Evolutionary conservation across 2,113 vertebrate genomes (phyloP), one percentile per base, ranked within the genome.

Genomic region (Calyptomena viridis): DNA sequence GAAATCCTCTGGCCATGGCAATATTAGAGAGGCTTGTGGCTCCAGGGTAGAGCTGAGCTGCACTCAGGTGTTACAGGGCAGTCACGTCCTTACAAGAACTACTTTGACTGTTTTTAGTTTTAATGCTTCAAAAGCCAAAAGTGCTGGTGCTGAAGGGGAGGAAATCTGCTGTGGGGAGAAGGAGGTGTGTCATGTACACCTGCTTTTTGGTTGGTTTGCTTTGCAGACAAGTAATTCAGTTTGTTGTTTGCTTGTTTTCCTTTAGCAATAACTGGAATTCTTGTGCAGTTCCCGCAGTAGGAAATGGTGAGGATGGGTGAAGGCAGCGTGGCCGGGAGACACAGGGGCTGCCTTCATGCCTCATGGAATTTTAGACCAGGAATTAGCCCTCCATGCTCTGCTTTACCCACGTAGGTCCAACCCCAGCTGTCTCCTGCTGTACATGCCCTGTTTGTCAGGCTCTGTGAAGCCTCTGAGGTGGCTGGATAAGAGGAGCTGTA

Each of bases 31-130:
- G 53, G 39, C 0, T 1, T 47, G 58, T 20, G 11, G 42, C 56
- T 85, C 13, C 37, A 1, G n/a, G 46, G 21, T 19, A 10, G 20
- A 23, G 42, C 8, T 46, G 35, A 58, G 47, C 12, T 37, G 35
- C 9, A 0, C 13, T 27, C 19, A 0, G 6, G 15, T n/a, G 8
- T 30, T 30, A 3, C 68, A 28, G 50, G 58, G 55, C 18, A 33
- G 22, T 33, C 27, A 13, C 59, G 39, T 21, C n/a, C 0, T 21
- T 15, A 1, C 4, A 23, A 44, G 16, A 58, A 3, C 27, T 24
- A 3, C 28, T 13, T 5, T 73, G 22, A 6, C 40, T n/a, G 30
- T 4, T 4, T 52, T 80, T 7, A 30, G 30, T 60, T 58, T 16
- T 31, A 50, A 5, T n/a, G 55, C 31, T 64, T 16, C 55, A 25